Conservation (phyloP, 2,888 invertebrate genomes). For the Archaeoteleia sp. region DNA sequence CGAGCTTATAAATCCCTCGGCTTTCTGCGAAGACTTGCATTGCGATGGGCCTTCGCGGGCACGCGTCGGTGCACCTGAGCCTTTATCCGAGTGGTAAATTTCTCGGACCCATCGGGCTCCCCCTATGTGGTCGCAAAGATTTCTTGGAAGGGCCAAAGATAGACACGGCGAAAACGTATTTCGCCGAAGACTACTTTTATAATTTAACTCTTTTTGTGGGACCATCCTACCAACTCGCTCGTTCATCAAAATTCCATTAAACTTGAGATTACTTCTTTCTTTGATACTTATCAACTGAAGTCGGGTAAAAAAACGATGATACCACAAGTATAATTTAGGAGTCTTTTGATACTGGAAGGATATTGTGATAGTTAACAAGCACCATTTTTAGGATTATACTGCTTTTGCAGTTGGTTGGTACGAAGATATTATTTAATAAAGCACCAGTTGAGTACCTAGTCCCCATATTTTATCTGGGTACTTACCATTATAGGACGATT, state of each 20-base stretch:
- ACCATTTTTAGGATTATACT: too few species aligned
- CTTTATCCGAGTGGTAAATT: constrained; percentile 41
- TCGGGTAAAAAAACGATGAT: too few species aligned
- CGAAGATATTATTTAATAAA: too few species aligned
- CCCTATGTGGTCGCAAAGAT: constrained; percentile 19
- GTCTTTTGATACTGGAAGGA: too few species aligned
- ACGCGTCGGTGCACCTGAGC: constrained; percentile 52
- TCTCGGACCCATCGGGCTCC: constrained; percentile 2
- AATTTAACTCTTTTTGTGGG: constrained; percentile 45
- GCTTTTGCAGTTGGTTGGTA: too few species aligned
- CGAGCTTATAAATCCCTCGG: constrained; percentile 26
- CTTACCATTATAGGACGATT: too few species aligned
- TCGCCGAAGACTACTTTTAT: constrained; percentile 41
- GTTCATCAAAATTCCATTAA: constrained; percentile 52
- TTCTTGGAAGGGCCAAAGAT: constrained; percentile 44
- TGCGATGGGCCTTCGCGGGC: constrained; percentile 48
- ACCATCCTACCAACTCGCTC: constrained; percentile 37
- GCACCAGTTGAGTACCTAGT: too few species aligned
- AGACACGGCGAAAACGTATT: constrained; percentile 30
- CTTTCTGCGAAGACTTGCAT: constrained; percentile 34
- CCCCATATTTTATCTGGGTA: too few species aligned
- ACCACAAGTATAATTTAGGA: too few species aligned
- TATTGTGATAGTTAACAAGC: too few species aligned
- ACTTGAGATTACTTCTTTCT: constrained; percentile 23
- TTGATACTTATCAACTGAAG: too few species aligned